Evolutionary conservation across 2,113 vertebrate species (phyloP), one percentile per base, ranked within the genome.

Genomic region (Pycnonotus jocosus): DNA sequence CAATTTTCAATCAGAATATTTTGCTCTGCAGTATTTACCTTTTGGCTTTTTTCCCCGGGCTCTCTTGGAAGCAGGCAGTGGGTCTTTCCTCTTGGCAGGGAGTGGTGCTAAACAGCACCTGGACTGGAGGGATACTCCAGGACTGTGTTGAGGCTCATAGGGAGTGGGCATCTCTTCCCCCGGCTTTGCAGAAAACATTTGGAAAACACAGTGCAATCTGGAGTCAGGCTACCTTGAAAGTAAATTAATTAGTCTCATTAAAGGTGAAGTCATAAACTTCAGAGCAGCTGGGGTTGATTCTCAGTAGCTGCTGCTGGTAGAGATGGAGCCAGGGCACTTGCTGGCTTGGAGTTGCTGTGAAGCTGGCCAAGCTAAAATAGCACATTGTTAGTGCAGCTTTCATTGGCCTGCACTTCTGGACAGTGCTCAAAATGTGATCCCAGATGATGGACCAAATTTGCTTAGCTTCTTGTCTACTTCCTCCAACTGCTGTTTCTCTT

Each of bases 211-310:
- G 37, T 33, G 42, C 79, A 81, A 71, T 91, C 81, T 93, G 80
- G 72, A 83, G 40, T 68, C 77, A 74, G 76, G 62, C 54, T 93
- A 65, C 90, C 69, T 92, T 90, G 81, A 74, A 95, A 94, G 60
- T 73, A 94, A 93, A 90, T 86, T 93, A 66, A 81, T 95, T 90
- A 66, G 64, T 25, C 88, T 96, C 62, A 53, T 90, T 93, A 92
- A 74, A 92, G 58, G 25, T 73, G 44, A 56, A 69, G 51, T 87
- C 6, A 17, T 27, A 57, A 86, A 90, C 68, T 83, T 86, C 30
- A 50, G 69, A 92, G 69, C 76, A 69, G 65, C 88, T 88, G 61
- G 40, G 23, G 28, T 50, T 71, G 69, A 20, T 38, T 71, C 25
- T 60, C 0, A 1, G 45, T 66, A 44, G 38, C 74, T 73, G 22